Evolutionary conservation across 2,888 invertebrate genomes (phyloP).

Genomic region (Choreutis nemorana): DNA sequence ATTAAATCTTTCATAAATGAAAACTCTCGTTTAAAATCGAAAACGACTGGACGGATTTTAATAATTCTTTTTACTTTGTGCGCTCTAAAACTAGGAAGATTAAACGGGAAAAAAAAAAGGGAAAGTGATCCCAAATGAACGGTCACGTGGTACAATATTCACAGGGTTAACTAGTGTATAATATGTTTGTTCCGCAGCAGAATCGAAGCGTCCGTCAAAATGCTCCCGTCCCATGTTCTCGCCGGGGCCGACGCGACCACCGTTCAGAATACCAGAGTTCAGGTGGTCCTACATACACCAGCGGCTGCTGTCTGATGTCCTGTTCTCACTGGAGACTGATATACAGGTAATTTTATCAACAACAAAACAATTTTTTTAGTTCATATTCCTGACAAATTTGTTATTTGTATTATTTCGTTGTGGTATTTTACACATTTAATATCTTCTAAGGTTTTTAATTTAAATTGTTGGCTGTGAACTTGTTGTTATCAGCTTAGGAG

Average conservation of each 20-base stretch:
- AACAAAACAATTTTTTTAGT: conserved; percentile 1
- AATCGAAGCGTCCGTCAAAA: conserved; percentile 67
- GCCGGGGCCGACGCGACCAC: conserved; percentile 90
- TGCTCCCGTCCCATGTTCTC: conserved; percentile 91
- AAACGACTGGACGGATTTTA: too few relatives aligned
- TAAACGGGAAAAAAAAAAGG: too few relatives aligned
- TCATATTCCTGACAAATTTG: not conserved
- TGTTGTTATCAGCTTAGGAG: too few relatives aligned
- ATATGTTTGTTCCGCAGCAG: conserved; percentile 21
- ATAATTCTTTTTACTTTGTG: too few relatives aligned
- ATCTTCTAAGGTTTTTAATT: too few relatives aligned
- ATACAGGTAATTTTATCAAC: conserved; percentile 79
- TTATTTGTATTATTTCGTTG: not conserved
- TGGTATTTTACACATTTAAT: not conserved
- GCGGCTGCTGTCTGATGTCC: conserved; percentile 91
- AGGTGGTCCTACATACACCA: conserved; percentile 99
- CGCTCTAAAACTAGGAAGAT: too few relatives aligned
- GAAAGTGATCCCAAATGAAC: too few relatives aligned
- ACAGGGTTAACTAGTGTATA: too few relatives aligned
- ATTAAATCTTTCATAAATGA: too few relatives aligned
- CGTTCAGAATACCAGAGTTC: conserved; percentile 99
- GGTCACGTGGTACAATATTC: too few relatives aligned
- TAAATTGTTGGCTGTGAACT: too few relatives aligned
- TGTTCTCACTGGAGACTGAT: conserved; percentile 97
- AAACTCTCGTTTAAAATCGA: too few relatives aligned